Evolutionary conservation across 2,888 invertebrate species (phyloP), one percentile per base, ranked within the genome.

Genomic region (Pollenia labialis): DNA sequence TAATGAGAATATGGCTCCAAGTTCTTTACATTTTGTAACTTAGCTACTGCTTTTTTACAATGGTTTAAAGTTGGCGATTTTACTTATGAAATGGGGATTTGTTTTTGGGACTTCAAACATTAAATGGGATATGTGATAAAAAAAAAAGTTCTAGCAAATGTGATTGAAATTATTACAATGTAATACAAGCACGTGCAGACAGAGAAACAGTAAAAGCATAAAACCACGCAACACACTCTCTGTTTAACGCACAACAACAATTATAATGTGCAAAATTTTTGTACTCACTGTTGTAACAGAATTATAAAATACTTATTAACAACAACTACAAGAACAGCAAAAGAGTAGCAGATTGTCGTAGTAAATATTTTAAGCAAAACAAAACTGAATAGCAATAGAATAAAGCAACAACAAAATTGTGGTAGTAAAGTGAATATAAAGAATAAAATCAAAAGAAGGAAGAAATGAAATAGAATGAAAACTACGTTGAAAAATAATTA

Each of bases 201-300:
- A 60, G 52, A 44, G 71, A 62, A 80, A 46, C 6, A 50, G 71
- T 54, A 80, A 46, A 3, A 23, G 46, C 32, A 52, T 64, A 58
- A 74, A 58, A 32, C 48, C 58, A 32, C 32, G 32, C 32, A 32
- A 32, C 32, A 32, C 32, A 32, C 32, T 32, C 32, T 32, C 32
- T 32, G 23, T 23, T 32, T 6, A 4, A 32, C 32, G 32, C 60
- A 40, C 23, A 52, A 44, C 42, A 16, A 76, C 23, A 81, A 71
- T 60, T 42, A 84, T 80, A 88, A 90, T 90, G 90, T 88, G 90
- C 90, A 90, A 90, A 66, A 90, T 90, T 90, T 58, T 18, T 32
- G 4, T 90, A 66, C 46, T 58, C 66, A 60, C 44, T 42, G 9
- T 50, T 58, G 56, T 75, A 48, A 56, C 16, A 54, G 4, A 56